Evolutionary conservation across 2,888 invertebrate genomes (phyloP).

Genomic region (Netelia melanura): DNA sequence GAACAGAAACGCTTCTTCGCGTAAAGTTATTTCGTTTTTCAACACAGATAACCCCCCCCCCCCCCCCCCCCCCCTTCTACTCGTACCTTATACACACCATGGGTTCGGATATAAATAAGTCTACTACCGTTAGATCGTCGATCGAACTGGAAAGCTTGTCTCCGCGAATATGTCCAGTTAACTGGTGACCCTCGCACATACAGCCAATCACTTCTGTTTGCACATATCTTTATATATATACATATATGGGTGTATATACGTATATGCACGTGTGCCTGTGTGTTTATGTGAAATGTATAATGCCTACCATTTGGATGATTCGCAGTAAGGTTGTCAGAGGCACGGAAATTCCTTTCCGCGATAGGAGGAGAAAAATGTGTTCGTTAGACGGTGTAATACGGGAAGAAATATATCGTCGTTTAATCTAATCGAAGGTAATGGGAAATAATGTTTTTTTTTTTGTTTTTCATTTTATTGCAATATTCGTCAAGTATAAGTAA

Average conservation of each 20-base stretch:
- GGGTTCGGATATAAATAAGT: slow-evolving; percentile 58
- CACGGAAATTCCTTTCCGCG: neutral
- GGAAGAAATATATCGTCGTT: neutral
- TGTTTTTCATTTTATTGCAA: no score
- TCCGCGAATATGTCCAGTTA: slow-evolving; percentile 57
- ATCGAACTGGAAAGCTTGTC: slow-evolving; percentile 55
- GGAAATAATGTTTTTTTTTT: neutral
- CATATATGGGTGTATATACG: slow-evolving; percentile 5
- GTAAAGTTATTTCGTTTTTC: slow-evolving; percentile 37
- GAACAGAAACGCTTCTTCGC: slow-evolving; percentile 23
- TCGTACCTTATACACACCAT: neutral
- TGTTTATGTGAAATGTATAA: slow-evolving; percentile 5
- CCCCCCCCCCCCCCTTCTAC: slow-evolving; percentile 32
- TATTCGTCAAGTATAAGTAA: no score
- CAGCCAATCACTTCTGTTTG: slow-evolving; percentile 31
- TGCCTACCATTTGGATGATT: neutral
- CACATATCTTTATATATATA: neutral
- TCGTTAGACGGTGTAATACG: neutral
- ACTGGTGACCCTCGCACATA: slow-evolving; percentile 47
- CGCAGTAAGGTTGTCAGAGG: neutral
- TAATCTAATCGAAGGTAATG: neutral
- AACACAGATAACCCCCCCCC: slow-evolving; percentile 46
- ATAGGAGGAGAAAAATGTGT: neutral
- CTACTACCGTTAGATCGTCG: slow-evolving; percentile 63
- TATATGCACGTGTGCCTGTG: neutral